phyloP scores from a whole-genome alignment of 1,140 invertebrate genomes.

The Pogonomyrmex californicus region DNA sequence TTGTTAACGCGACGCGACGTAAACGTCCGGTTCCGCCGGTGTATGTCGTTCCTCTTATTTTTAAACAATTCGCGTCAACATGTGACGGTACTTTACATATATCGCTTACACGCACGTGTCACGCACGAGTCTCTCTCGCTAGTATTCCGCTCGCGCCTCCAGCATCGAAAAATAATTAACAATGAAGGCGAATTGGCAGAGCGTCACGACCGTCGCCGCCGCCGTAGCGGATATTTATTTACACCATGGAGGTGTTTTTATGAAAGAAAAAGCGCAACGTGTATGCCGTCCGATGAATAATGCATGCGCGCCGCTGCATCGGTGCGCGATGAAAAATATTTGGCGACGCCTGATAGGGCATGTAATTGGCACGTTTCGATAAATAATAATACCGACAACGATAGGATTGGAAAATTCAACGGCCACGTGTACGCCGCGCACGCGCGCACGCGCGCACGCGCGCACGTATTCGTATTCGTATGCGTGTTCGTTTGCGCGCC shows the following conservation, averaged over 20 bases:
- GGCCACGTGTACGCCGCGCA: not conserved
- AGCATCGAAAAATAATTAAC: conserved; percentile 26
- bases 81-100: conserved; percentile 26
- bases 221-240: conserved; percentile 44
- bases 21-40: conserved; percentile 19
- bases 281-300: conserved; percentile 60
- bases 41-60: not conserved
- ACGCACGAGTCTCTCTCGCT: not conserved
- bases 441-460: not conserved
- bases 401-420: conserved; percentile 12
- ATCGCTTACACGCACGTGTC: conserved; percentile 17
- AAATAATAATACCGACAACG: conserved; percentile 29
- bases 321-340: conserved; percentile 66
- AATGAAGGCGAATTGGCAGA: not conserved
- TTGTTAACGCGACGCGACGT: conserved; percentile 42
- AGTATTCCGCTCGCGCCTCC: not conserved
- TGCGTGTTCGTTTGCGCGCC: not conserved
- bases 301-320: conserved; percentile 50
- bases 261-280: conserved; percentile 16
- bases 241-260: conserved; percentile 54
- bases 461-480: not conserved
- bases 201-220: not conserved
- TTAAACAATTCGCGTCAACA: conserved; percentile 5
- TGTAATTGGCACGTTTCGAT: conserved; percentile 31
- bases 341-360: conserved; percentile 23